A percentile compares a stretch with the other conserved stretches of the same genome.
These are phyloP conservation scores for Lasioglossum leucozonium DNA, from an alignment of 2,888 invertebrate genomes.

Conservation along the genomic window DNA sequence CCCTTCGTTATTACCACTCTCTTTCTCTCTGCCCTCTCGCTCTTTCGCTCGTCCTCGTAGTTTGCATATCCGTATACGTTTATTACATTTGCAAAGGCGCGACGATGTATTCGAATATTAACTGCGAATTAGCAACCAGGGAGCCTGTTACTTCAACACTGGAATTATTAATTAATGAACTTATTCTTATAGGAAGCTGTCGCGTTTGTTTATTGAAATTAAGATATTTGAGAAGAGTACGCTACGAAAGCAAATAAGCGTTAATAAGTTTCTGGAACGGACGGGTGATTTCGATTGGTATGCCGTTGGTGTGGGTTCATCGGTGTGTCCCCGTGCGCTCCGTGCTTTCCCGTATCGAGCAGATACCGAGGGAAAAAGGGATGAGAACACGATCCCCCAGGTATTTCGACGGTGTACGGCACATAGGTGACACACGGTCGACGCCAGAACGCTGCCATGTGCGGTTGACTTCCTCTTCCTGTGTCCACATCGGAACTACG, in stretches of 20 bases:
- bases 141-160: no score
- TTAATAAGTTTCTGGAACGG: no score
- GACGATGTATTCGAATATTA: neutral
- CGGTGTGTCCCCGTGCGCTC: neutral
- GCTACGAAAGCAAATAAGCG: no score
- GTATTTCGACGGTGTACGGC: slow-evolving; percentile 21
- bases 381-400: slow-evolving; percentile 52
- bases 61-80: neutral
- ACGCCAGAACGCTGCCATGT: slow-evolving; percentile 58
- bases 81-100: neutral
- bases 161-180: no score
- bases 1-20: neutral
- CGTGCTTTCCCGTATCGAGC: neutral
- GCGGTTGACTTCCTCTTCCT: slow-evolving; percentile 84
- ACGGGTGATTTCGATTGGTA: neutral
- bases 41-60: neutral
- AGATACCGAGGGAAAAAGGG: neutral
- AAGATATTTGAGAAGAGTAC: no score
- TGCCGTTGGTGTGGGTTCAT: neutral
- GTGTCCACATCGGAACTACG: slow-evolving; percentile 80
- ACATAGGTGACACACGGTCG: slow-evolving; percentile 59
- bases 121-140: no score
- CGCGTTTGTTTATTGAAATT: no score
- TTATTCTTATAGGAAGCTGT: no score
- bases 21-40: neutral